phyloP scores from a whole-genome alignment of 2,113 vertebrate genomes.

The Nerophis lumbriciformis region DNA sequence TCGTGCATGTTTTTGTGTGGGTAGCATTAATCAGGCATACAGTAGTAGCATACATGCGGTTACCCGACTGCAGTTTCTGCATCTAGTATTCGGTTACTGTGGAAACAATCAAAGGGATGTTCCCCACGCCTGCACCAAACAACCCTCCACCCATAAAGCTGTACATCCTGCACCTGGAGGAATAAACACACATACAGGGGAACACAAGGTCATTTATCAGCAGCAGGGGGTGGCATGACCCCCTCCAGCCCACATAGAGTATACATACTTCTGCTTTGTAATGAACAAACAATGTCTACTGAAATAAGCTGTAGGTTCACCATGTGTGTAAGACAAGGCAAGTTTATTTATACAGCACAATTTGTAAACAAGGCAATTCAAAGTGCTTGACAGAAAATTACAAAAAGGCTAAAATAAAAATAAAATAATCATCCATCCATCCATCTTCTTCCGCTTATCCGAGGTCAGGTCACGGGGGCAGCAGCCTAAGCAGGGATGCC shows the following conservation, averaged over 20 bases:
- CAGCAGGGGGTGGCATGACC: slow-evolving; percentile 32
- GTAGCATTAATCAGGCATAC: too few relatives aligned
- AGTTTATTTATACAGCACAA: too few relatives aligned
- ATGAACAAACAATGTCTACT: slow-evolving; percentile 71
- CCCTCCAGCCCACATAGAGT: slow-evolving; percentile 17
- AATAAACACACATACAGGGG: slow-evolving; percentile 21
- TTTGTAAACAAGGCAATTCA: too few relatives aligned
- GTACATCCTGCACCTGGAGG: slow-evolving; percentile 69
- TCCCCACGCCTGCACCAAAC: slow-evolving; percentile 73
- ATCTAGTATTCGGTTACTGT: slow-evolving; percentile 77
- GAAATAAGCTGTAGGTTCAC: slow-evolving; percentile 54
- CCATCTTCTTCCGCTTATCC: too few relatives aligned
- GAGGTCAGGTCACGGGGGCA: too few relatives aligned
- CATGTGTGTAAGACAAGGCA: slow-evolving; percentile 15
- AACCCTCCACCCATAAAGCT: slow-evolving; percentile 74
- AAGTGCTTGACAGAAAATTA: too few relatives aligned
- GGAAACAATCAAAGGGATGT: slow-evolving; percentile 77
- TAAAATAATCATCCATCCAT: too few relatives aligned
- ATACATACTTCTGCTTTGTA: slow-evolving; percentile 57
- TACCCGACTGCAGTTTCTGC: slow-evolving; percentile 69
- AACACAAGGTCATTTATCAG: slow-evolving; percentile 50
- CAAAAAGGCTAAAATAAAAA: too few relatives aligned
- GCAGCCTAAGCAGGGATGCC: too few relatives aligned
- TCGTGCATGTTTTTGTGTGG: too few relatives aligned
- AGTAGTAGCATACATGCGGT: slow-evolving; percentile 47